Conservation (phyloP, 2,888 invertebrate genomes). For the Halictus ligatus region DNA sequence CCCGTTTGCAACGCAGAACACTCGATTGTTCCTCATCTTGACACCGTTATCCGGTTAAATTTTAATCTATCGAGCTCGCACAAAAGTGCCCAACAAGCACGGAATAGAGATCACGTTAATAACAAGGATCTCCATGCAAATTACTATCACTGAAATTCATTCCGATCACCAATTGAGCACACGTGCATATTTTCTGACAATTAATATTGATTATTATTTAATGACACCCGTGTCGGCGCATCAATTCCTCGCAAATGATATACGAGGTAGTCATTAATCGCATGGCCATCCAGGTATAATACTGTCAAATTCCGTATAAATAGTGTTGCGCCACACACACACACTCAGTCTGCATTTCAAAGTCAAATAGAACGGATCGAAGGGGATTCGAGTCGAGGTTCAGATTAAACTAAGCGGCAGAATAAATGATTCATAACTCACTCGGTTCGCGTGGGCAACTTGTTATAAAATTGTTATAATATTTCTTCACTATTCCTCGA, state of each 20-base stretch:
- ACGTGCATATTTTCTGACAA: constrained; percentile 31
- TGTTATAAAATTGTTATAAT: too few relatives aligned
- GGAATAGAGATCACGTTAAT: neutral
- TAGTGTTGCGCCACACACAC: neutral
- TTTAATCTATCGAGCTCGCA: neutral
- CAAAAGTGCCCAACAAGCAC: neutral
- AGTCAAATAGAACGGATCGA: constrained; percentile 4
- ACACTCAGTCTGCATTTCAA: neutral
- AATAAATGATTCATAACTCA: neutral
- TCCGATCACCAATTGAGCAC: constrained; percentile 13
- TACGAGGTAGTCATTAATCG: constrained; percentile 48
- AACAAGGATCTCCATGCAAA: constrained; percentile 3
- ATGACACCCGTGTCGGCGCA: constrained; percentile 40
- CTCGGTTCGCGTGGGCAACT: neutral
- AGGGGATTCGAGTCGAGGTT: neutral
- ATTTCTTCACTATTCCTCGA: neutral
- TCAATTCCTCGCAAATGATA: constrained; percentile 52
- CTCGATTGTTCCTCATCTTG: neutral
- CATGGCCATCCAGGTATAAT: constrained; percentile 36
- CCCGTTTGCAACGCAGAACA: neutral
- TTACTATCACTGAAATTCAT: constrained; percentile 12
- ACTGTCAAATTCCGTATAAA: constrained; percentile 28
- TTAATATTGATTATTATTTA: constrained; percentile 56
- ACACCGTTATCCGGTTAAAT: neutral
- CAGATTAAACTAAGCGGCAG: neutral